Percentiles rank a stretch among this genome's conserved stretches.
phyloP scores from a whole-genome alignment of 2,888 invertebrate species.

The Cremastobaeus sp. region DNA sequence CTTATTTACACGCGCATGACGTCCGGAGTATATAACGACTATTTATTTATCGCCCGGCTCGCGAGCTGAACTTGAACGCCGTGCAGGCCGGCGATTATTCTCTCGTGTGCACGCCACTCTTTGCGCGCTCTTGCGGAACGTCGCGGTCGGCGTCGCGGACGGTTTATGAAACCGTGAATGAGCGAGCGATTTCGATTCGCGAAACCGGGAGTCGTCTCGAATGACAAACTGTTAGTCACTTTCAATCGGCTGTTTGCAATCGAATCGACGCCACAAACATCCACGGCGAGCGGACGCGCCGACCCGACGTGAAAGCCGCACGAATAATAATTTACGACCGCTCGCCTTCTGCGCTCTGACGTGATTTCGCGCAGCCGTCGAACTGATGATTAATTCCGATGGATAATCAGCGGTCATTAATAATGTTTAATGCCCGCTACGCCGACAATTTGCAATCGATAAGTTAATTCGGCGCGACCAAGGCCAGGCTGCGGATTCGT shows the following conservation, averaged over 20 bases:
- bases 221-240: constrained; percentile 39
- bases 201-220: constrained; percentile 34
- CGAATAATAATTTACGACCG: constrained; percentile 23
- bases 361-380: constrained; percentile 24
- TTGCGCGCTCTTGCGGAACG: constrained; percentile 57
- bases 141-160: constrained; percentile 63
- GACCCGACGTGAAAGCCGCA: not conserved
- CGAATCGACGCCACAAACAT: constrained; percentile 3
- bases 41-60: constrained; percentile 57
- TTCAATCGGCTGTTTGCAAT: constrained; percentile 35
- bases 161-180: constrained; percentile 65
- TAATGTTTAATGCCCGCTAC: constrained; percentile 36
- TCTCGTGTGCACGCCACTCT: too few relatives aligned
- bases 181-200: constrained; percentile 23
- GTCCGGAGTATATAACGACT: constrained; percentile 56
- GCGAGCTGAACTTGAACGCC: constrained; percentile 32
- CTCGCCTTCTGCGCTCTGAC: constrained; percentile 1
- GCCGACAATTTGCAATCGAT: constrained; percentile 42
- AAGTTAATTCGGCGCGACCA: constrained; percentile 43
- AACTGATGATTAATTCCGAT: constrained; percentile 32
- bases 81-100: constrained; percentile 45
- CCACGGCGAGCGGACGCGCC: not conserved
- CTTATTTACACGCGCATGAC: constrained; percentile 54
- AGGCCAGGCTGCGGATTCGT: constrained; percentile 32
- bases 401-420: constrained; percentile 40